These are phyloP conservation scores for Ciconia boyciana DNA, from an alignment of 2,113 vertebrate genomes.

Conservation along the genomic window DNA sequence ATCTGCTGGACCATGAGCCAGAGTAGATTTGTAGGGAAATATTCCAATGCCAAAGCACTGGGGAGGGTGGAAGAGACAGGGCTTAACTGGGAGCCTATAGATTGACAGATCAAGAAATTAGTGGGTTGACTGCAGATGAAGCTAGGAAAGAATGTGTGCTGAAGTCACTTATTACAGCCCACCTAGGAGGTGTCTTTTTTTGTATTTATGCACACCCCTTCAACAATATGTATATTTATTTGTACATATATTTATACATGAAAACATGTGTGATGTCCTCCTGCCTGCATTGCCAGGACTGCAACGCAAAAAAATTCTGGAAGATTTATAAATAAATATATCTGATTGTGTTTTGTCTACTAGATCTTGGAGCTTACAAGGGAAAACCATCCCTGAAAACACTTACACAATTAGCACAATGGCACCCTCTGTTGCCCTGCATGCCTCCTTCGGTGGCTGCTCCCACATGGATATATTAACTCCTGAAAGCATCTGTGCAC, in stretches of 20 bases:
- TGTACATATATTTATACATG: background rate
- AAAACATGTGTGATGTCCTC: background rate
- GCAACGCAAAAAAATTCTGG: background rate
- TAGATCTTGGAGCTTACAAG: background rate
- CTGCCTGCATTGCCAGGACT: background rate
- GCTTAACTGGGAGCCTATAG: background rate
- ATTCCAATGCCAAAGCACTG: background rate
- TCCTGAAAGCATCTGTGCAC: background rate
- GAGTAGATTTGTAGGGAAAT: slow-evolving; percentile 11
- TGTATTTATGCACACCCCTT: background rate
- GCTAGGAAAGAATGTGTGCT: background rate
- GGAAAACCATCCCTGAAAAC: background rate
- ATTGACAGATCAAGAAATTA: background rate
- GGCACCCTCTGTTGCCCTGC: slow-evolving; percentile 36
- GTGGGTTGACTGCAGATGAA: background rate
- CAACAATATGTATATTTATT: background rate
- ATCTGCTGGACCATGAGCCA: background rate
- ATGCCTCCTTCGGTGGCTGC: background rate
- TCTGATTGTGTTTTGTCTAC: background rate
- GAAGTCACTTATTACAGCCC: background rate
- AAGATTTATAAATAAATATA: background rate
- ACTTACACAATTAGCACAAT: background rate
- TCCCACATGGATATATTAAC: background rate
- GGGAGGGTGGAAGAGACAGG: background rate
- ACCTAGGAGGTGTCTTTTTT: background rate